Percentiles rank a stretch among this genome's conserved stretches.
Evolutionary conservation across 2,797 vertebrate species (phyloP).

Genomic region (Pseudochaenichthys georgianus): DNA sequence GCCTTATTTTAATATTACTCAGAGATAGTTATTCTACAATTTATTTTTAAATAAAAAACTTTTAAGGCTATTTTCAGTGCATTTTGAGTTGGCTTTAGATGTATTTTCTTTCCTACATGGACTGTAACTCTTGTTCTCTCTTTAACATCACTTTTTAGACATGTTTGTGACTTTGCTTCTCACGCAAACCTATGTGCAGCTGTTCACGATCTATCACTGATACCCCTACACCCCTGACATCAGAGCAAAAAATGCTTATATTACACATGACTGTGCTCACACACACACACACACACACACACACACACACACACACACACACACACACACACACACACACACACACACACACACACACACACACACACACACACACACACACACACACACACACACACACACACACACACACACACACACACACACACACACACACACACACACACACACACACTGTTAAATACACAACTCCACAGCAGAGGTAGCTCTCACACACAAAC

Average conservation of each 20-base stretch:
- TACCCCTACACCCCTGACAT: constrained; percentile 77
- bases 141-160: constrained; percentile 54
- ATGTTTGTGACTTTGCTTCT: constrained; percentile 76
- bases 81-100: constrained; percentile 11
- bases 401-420: constrained; percentile 44
- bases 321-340: too few relatives aligned
- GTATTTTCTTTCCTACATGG: constrained; percentile 9
- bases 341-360: neutral
- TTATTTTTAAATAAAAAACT: constrained; percentile 2
- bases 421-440: neutral
- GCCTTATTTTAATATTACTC: constrained; percentile 49
- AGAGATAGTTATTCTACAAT: constrained; percentile 22
- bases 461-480: constrained; percentile 46
- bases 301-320: too few relatives aligned
- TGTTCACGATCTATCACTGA: constrained; percentile 83
- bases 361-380: neutral
- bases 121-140: constrained; percentile 44
- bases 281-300: too few relatives aligned
- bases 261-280: constrained; percentile 35
- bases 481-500: constrained; percentile 58
- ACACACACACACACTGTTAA: constrained; percentile 31
- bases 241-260: constrained; percentile 71
- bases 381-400: constrained; percentile 14
- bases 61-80: constrained; percentile 11
- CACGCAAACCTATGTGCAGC: constrained; percentile 82